Percentiles rank a stretch among this genome's conserved stretches.
Evolutionary conservation across 2,113 vertebrate genomes (phyloP).

Genomic region (Heteronetta atricapilla): DNA sequence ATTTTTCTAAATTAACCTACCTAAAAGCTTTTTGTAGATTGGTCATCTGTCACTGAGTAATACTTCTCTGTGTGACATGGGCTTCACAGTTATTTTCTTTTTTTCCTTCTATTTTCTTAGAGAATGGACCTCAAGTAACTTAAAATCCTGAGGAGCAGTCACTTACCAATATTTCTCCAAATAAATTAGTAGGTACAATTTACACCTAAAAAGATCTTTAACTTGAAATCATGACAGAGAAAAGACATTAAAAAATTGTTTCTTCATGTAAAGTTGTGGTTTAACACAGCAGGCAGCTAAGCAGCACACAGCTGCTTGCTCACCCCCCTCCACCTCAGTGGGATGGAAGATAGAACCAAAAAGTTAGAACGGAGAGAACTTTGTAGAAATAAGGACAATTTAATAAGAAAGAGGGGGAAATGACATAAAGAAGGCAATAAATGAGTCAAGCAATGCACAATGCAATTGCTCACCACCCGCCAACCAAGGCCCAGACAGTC

Average conservation of each 20-base stretch:
- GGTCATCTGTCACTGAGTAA: neutral
- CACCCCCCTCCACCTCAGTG: no score
- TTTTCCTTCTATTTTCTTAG: neutral
- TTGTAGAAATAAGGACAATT: no score
- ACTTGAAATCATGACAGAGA: neutral
- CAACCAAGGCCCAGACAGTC: no score
- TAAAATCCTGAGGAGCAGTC: neutral
- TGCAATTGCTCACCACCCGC: no score
- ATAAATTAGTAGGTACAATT: neutral
- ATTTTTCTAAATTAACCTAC: neutral
- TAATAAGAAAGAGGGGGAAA: no score
- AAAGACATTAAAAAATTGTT: neutral
- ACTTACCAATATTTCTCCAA: neutral
- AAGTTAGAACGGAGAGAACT: no score
- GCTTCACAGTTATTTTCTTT: neutral
- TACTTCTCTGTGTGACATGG: neutral
- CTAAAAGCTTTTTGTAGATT: neutral
- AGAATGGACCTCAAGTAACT: neutral
- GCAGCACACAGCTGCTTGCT: no score
- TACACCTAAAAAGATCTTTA: neutral
- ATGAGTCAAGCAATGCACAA: no score
- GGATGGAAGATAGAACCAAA: no score
- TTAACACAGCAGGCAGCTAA: no score
- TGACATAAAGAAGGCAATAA: no score
- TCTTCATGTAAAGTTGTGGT: neutral